Evolutionary conservation across 1,140 invertebrate genomes (phyloP).

Genomic region (Trigoniulus corallinus): DNA sequence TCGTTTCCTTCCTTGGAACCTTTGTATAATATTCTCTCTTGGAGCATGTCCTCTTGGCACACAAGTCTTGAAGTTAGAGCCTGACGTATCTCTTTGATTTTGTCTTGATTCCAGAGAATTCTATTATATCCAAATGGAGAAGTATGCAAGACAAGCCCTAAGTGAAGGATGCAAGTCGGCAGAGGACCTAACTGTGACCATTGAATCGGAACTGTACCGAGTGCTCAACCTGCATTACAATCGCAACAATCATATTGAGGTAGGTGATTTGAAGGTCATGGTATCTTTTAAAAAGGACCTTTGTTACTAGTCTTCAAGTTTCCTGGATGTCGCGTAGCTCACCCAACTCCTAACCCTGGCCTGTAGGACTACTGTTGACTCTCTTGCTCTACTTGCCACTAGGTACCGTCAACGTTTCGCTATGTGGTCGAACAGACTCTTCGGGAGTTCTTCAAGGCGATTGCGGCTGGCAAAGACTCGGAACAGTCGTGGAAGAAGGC

Average conservation of each 20-base stretch:
- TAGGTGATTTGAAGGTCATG: slow-evolving; percentile 23
- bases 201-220: slow-evolving; percentile 92
- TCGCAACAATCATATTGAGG: slow-evolving; percentile 99
- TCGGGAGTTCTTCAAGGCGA: slow-evolving; percentile 95
- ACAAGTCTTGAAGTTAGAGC: too few species aligned
- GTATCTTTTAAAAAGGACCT: background rate
- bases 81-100: too few species aligned
- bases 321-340: too few species aligned
- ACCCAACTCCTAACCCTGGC: too few species aligned
- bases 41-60: too few species aligned
- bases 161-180: slow-evolving; percentile 85
- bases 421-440: slow-evolving; percentile 92
- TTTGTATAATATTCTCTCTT: too few species aligned
- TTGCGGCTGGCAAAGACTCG: slow-evolving; percentile 82
- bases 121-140: slow-evolving; percentile 99
- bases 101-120: slow-evolving; percentile 73
- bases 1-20: too few species aligned
- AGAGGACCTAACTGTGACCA: slow-evolving; percentile 82
- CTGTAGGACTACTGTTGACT: too few species aligned
- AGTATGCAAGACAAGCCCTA: slow-evolving; percentile 93
- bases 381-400: too few species aligned
- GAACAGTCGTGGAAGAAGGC: slow-evolving; percentile 99
- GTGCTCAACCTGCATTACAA: slow-evolving; percentile 99
- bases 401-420: slow-evolving; percentile 95
- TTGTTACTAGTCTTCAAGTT: background rate